A percentile compares a stretch with the other conserved stretches of the same genome.
Evolutionary conservation across 2,113 vertebrate species (phyloP).

Genomic region (Oreochromis tanganicae): DNA sequence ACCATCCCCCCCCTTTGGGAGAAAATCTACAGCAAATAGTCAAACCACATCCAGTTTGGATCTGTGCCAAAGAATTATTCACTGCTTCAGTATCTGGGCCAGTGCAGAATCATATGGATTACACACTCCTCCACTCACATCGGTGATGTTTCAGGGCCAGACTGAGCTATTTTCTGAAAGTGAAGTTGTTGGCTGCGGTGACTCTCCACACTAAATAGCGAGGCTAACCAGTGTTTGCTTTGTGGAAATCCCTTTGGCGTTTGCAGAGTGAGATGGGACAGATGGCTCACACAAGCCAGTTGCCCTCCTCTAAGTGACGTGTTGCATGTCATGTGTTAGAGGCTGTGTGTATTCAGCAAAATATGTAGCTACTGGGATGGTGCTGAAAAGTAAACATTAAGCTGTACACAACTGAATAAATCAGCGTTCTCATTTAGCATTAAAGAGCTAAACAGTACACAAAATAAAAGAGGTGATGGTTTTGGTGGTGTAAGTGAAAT

Average conservation of each 20-base stretch:
- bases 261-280: slow-evolving; percentile 56
- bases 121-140: slow-evolving; percentile 15
- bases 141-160: slow-evolving; percentile 27
- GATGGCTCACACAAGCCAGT: slow-evolving; percentile 39
- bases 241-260: slow-evolving; percentile 72
- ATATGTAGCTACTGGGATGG: neutral
- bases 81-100: slow-evolving; percentile 68
- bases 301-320: neutral
- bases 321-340: neutral
- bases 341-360: neutral
- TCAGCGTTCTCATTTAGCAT: neutral
- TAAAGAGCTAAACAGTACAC: neutral
- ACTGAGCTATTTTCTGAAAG: slow-evolving; percentile 62
- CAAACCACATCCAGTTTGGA: slow-evolving; percentile 58
- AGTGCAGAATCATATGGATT: slow-evolving; percentile 62
- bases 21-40: slow-evolving; percentile 44
- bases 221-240: slow-evolving; percentile 77
- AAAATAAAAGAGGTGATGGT: neutral
- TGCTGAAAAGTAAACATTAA: neutral
- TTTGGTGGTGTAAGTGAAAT: neutral
- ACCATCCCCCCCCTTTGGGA: neutral
- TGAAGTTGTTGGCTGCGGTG: slow-evolving; percentile 68
- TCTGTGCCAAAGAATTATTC: slow-evolving; percentile 72
- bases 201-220: slow-evolving; percentile 68
- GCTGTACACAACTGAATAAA: neutral